A percentile compares a stretch with the other conserved stretches of the same genome.
These are phyloP conservation scores for Drosophila rubida DNA, from an alignment of 2,888 invertebrate genomes.

Conservation along the genomic window DNA sequence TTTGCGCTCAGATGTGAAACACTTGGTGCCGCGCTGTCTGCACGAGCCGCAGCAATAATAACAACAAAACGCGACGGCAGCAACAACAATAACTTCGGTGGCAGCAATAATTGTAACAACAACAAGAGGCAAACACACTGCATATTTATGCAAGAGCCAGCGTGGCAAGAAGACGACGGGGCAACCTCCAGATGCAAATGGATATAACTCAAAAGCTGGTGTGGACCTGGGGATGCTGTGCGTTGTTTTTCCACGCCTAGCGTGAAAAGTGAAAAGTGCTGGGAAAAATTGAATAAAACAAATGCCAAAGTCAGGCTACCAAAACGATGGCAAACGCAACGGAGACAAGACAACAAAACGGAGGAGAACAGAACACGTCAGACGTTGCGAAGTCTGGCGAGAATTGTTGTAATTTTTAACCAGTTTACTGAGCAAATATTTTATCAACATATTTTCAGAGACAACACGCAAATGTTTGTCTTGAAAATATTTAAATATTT, in stretches of 20 bases:
- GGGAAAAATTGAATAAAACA: constrained; percentile 72
- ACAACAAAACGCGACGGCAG: constrained; percentile 52
- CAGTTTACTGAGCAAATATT: constrained; percentile 81
- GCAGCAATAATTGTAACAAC: constrained; percentile 64
- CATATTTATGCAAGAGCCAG: constrained; percentile 61
- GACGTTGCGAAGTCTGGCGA: constrained; percentile 11
- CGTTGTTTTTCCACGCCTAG: constrained; percentile 69
- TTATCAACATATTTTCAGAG: constrained; percentile 83
- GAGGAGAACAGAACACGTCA: not conserved
- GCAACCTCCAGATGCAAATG: constrained; percentile 64
- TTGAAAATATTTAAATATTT: constrained; percentile 85
- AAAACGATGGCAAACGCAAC: constrained; percentile 6
- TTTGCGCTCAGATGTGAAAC: constrained; percentile 68
- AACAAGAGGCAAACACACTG: constrained; percentile 62
- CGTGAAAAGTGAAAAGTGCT: constrained; percentile 68
- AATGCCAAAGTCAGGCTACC: constrained; percentile 68
- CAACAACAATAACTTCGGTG: constrained; percentile 48
- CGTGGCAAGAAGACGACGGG: constrained; percentile 11
- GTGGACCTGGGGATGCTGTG: constrained; percentile 39
- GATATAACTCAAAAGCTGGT: constrained; percentile 33
- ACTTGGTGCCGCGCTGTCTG: constrained; percentile 78
- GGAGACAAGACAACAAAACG: constrained; percentile 19
- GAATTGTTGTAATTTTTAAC: constrained; percentile 78
- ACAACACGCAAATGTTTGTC: constrained; percentile 83
- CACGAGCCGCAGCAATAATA: constrained; percentile 62